A percentile compares a stretch with the other conserved stretches of the same genome.
phyloP scores from a whole-genome alignment of 2,113 vertebrate genomes.

The crab-eating macaque (Macaca fascicularis) region DNA sequence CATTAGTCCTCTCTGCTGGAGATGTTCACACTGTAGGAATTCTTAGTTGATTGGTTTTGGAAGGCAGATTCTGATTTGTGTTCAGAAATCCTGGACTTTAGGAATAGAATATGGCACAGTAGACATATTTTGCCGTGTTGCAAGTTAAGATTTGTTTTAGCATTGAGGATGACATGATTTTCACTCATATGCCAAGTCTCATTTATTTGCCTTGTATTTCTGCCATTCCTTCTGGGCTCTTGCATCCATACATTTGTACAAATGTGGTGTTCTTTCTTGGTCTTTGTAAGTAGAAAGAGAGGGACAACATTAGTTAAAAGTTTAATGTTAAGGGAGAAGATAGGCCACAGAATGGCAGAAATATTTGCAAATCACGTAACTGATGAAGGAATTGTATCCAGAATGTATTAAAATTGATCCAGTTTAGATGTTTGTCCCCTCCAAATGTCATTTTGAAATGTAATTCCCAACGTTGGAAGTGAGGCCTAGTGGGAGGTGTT shows the following conservation, averaged over 20 bases:
- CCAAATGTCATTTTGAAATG: too few species aligned
- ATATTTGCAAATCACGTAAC: background rate
- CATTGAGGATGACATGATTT: background rate
- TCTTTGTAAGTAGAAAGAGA: conserved; percentile 7
- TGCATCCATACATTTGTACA: background rate
- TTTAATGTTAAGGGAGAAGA: background rate
- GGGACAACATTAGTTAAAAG: background rate
- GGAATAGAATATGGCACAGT: background rate
- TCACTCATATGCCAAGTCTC: background rate
- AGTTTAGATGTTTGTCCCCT: too few species aligned
- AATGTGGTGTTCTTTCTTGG: background rate
- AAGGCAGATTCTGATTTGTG: background rate
- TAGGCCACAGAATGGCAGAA: background rate
- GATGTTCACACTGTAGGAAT: background rate
- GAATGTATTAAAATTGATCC: background rate
- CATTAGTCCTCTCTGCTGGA: conserved; percentile 58
- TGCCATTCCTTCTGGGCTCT: background rate
- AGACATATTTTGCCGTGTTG: background rate
- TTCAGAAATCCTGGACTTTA: conserved; percentile 23
- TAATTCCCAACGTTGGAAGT: too few species aligned
- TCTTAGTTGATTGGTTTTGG: background rate
- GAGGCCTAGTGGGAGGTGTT: too few species aligned
- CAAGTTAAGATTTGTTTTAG: background rate
- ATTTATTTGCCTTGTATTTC: background rate
- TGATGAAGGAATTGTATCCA: background rate